Base-by-base conservation (phyloP, 2,888 invertebrate genomes). In the Drosophila neutralis region DNA sequence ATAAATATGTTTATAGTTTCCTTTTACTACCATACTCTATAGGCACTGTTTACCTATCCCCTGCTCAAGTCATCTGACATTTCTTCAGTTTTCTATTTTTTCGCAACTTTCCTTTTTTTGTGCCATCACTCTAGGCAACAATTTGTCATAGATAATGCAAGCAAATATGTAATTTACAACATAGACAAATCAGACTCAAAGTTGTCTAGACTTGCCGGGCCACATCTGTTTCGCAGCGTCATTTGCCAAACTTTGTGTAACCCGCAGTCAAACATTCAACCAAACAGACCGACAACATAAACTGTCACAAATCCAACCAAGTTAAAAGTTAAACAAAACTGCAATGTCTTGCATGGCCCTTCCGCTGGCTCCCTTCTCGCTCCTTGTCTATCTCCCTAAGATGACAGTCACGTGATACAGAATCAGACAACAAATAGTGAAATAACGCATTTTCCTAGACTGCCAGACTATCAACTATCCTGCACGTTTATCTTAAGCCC, bases 321-420 rank as follows among this genome's bases (percentile, higher is more conserved):
- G 81, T 85, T 69, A 87, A 87, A 87, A 84, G 87, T 85, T 82
- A 80, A 82, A 85, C 85, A 83, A 80, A 77, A 85, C 77, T 71
- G 78, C 76, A 82, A 76, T 60, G 70, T 78, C 70, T 64, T 56
- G 53, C 54, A 49, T 51, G 60, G 31, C 60, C 57, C 54, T 58
- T 36, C 58, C 8, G 21, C 58, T 38, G 2, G 0, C 45, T 27
- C 31, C 49, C 18, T 42, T 29, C n/a, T 51, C n/a, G 38, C 15
- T 42, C n/a, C 45, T 48, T n/a, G 24, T 42, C 58, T 38, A 3
- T 49, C 31, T 29, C 21, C 33, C 53, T 64, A 69, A 73, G 74
- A 64, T 58, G 82, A 80, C 78, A 82, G 72, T 64, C 62, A 59
- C 63, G 66, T 71, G 72, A 64, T 53, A 63, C 48, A 48, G 57